These are phyloP conservation scores for Lasioglossum marginatum DNA, from an alignment of 2,888 invertebrate genomes.

Conservation along the genomic window DNA sequence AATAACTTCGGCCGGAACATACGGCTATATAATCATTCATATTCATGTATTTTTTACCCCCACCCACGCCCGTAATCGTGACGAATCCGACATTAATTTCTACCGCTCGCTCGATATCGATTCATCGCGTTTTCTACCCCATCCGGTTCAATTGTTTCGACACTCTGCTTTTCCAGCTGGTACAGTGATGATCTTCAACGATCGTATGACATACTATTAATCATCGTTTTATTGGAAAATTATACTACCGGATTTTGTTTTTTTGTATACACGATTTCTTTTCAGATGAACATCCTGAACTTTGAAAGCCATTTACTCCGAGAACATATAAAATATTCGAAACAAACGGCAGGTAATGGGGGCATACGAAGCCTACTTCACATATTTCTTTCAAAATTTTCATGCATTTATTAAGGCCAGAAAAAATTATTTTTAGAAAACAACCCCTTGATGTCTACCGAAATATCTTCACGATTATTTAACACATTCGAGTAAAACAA, in stretches of 20 bases:
- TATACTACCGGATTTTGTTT: not conserved
- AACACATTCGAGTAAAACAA: not conserved
- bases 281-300: not conserved
- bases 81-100: constrained; percentile 42
- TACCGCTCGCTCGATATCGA: constrained; percentile 7
- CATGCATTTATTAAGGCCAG: not conserved
- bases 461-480: not conserved
- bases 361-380: accelerated
- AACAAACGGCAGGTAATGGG: not conserved
- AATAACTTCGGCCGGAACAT: constrained; percentile 51
- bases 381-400: not conserved
- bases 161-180: not conserved
- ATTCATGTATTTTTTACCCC: constrained; percentile 30
- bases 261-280: not conserved
- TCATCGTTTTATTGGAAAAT: not conserved
- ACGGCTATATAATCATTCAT: constrained; percentile 44
- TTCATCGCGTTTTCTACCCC: constrained; percentile 16
- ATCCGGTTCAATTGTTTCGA: constrained; percentile 2
- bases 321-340: not conserved
- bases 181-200: not conserved
- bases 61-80: not conserved
- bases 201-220: not conserved
- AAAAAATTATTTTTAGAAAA: not conserved
- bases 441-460: not conserved
- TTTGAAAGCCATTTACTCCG: not conserved